Base-by-base conservation (phyloP, 1,140 invertebrate species). In the Harpegnathos saltator region DNA sequence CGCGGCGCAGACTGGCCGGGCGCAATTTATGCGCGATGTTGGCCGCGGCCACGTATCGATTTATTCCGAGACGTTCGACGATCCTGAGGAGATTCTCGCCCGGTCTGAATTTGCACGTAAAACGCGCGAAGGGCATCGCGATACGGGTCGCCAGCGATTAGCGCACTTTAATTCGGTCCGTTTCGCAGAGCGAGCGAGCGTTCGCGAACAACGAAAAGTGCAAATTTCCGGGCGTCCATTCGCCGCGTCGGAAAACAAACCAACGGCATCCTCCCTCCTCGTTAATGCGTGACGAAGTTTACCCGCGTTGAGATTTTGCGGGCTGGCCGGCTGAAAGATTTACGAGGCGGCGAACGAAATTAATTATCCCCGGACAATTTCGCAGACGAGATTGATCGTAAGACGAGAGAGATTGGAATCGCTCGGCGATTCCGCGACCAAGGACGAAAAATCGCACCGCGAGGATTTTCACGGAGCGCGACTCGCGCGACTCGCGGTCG, bases 321-420 rank as follows among this genome's bases (percentile, higher is more conserved):
- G 48, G 22, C 14, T 26, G 38, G 11, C 17, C 52, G 52, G 29
- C 22, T 24, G 52, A 65, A 80, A 80, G 69, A 80, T 80, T 71
- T 71, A 58, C 75, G 75, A 58, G 38, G 68, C 22, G 58, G 75
- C 11, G 52, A 44, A 69, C 63, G 58, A 54, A 80, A 80, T 80
- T 80, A 80, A 80, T 80, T 80, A 71, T 29, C 52, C 63, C 15
- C 75, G 22, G 63, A 78, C 52, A 78, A 78, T 78, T 69, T 50
- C 65, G 59, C 29, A n/a, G 22, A 71, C 52, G 22, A 26, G 75
- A 44, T 29, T 44, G 52, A 58, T 22, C 33, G 17, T 1, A 33
- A 62, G 24, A 58, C 48, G 58, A 17, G 38, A 3, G 56, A 3
- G 26, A 4, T 22, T 3, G 9, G 15, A 7, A 12, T 17, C 26